Conservation (phyloP, 1,140 invertebrate species). For the Atta cephalotes region DNA sequence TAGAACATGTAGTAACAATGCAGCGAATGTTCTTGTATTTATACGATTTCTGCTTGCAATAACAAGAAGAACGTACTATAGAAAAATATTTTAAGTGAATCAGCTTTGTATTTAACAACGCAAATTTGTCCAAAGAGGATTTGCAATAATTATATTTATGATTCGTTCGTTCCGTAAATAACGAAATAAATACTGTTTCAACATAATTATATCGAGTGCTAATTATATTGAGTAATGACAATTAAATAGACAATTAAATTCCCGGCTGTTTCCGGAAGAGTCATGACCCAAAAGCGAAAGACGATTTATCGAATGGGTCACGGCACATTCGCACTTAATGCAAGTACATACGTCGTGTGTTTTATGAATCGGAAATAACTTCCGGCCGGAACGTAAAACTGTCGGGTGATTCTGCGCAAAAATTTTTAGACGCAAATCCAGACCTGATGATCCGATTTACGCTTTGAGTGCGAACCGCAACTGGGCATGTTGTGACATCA, state of each 20-base stretch:
- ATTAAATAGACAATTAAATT: not conserved
- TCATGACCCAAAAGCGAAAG: not conserved
- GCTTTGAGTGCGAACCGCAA: conserved; percentile 27
- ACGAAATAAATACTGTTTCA: not conserved
- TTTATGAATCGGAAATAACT: conserved; percentile 34
- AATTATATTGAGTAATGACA: conserved; percentile 5
- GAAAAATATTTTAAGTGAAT: not conserved
- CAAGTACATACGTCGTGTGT: not conserved
- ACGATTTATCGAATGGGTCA: not conserved
- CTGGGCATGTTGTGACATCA: not conserved
- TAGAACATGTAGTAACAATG: not conserved
- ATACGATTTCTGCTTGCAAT: not conserved
- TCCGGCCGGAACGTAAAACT: not conserved
- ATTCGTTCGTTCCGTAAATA: not conserved
- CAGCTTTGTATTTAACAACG: conserved; percentile 10
- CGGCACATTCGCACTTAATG: not conserved
- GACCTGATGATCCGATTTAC: conserved; percentile 1
- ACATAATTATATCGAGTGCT: not conserved
- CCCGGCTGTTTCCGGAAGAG: not conserved
- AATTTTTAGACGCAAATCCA: conserved; percentile 4
- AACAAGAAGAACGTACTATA: not conserved
- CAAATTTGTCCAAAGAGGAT: not conserved
- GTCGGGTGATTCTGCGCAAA: not conserved
- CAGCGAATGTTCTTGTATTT: not conserved
- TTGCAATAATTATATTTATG: not conserved